phyloP scores from a whole-genome alignment of 2,797 vertebrate species.

The Poliocrania exsul region DNA sequence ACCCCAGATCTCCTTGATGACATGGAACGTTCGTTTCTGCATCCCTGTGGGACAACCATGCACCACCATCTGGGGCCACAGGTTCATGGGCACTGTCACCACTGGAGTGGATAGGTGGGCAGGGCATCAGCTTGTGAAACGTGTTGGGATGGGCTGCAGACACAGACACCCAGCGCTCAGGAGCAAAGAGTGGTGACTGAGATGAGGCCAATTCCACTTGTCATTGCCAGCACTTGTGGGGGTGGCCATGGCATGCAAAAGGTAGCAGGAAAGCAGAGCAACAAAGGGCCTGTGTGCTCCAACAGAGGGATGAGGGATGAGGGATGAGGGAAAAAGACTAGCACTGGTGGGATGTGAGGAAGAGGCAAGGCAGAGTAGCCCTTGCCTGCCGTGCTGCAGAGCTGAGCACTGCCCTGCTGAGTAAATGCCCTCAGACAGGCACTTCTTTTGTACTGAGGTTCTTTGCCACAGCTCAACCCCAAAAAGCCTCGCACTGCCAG shows the following conservation, averaged over 20 bases:
- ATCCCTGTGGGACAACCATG: not conserved
- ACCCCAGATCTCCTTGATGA: not conserved
- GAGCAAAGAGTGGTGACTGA: not conserved
- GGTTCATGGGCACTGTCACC: fast-evolving
- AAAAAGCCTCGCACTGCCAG: not conserved
- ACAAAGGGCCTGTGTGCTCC: not conserved
- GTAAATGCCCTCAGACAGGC: not conserved
- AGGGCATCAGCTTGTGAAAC: not conserved
- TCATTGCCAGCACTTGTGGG: not conserved
- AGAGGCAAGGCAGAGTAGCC: not conserved
- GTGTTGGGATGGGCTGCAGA: not conserved
- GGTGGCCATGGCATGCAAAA: not conserved
- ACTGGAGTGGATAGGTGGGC: fast-evolving
- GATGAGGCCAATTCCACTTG: not conserved
- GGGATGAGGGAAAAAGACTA: not conserved
- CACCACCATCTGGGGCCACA: not conserved
- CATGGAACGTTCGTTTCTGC: fast-evolving
- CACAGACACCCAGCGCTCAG: fast-evolving
- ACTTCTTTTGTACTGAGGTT: not conserved
- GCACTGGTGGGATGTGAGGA: not conserved
- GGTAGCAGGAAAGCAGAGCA: not conserved
- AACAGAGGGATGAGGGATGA: not conserved
- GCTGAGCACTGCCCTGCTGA: not conserved
- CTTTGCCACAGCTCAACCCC: not conserved
- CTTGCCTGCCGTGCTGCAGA: not conserved